Conservation (phyloP, 2,888 invertebrate species). For the Resseliella maxima region DNA sequence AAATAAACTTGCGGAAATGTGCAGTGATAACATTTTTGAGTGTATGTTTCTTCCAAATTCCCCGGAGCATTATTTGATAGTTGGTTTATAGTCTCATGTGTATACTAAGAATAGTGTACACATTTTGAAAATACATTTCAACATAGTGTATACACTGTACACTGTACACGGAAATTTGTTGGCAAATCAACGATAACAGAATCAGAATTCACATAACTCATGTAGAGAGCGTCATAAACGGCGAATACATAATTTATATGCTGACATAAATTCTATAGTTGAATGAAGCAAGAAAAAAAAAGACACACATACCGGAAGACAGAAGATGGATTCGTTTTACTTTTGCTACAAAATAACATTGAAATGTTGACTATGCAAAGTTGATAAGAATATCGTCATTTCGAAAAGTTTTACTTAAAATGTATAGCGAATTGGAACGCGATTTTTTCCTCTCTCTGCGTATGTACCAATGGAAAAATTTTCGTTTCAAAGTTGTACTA, state of each 20-base stretch:
- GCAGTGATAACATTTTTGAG: not conserved
- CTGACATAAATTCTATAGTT: constrained; percentile 22
- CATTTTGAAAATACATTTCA: no score
- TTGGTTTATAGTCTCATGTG: not conserved
- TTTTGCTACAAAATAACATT: not conserved
- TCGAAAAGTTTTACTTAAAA: not conserved
- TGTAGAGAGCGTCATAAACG: not conserved
- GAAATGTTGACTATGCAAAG: not conserved
- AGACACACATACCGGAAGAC: not conserved
- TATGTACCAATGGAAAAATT: not conserved
- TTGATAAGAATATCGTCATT: not conserved
- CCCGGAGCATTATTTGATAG: not conserved
- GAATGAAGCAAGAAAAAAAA: not conserved
- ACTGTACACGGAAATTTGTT: no score
- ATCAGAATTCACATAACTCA: not conserved
- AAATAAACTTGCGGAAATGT: not conserved
- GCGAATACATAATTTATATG: constrained; percentile 18
- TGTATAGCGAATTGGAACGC: not conserved
- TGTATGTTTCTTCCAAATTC: not conserved
- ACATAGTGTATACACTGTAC: no score
- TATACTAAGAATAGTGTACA: no score
- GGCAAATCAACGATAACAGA: not conserved
- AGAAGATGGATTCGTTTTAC: not conserved
- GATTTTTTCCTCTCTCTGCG: not conserved
- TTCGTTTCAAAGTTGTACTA: not conserved